Evolutionary conservation across 2,797 vertebrate genomes (phyloP).

Genomic region (Chelidonichthys spinosus): DNA sequence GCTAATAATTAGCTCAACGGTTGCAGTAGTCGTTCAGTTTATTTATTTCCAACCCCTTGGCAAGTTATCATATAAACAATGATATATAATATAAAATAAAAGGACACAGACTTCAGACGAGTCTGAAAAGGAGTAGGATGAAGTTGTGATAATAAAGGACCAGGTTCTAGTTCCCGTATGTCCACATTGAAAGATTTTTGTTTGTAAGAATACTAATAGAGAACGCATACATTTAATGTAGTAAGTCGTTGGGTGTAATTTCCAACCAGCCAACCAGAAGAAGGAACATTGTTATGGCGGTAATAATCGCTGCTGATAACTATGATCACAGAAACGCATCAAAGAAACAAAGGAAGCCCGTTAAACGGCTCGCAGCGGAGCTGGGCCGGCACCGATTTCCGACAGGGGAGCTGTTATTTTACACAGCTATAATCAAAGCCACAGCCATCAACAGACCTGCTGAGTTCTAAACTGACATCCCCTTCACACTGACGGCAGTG

Average conservation of each 20-base stretch:
- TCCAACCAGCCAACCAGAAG: background rate
- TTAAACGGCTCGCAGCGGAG: slow-evolving; percentile 45
- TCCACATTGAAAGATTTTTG: background rate
- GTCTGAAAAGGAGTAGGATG: no score
- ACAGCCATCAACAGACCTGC: slow-evolving; percentile 51
- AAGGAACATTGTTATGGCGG: slow-evolving; percentile 9
- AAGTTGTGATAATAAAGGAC: background rate
- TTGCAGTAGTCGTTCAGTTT: background rate
- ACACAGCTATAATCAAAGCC: slow-evolving; percentile 64
- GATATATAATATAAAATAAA: no score
- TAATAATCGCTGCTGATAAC: slow-evolving; percentile 25
- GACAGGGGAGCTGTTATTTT: slow-evolving; percentile 60
- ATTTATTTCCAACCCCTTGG: no score
- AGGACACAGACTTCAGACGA: no score
- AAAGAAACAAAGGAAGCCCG: slow-evolving; percentile 25
- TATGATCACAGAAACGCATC: slow-evolving; percentile 21
- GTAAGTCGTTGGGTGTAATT: slow-evolving; percentile 11
- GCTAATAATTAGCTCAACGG: background rate
- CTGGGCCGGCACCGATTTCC: slow-evolving; percentile 46
- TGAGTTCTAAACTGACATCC: slow-evolving; percentile 53
- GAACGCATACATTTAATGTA: background rate
- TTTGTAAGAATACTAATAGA: background rate
- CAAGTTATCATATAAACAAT: no score
- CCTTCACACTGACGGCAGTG: slow-evolving; percentile 42
- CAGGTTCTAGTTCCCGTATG: background rate